These are phyloP conservation scores for Mus caroli DNA, from an alignment of 2,797 vertebrate genomes.

Conservation along the genomic window DNA sequence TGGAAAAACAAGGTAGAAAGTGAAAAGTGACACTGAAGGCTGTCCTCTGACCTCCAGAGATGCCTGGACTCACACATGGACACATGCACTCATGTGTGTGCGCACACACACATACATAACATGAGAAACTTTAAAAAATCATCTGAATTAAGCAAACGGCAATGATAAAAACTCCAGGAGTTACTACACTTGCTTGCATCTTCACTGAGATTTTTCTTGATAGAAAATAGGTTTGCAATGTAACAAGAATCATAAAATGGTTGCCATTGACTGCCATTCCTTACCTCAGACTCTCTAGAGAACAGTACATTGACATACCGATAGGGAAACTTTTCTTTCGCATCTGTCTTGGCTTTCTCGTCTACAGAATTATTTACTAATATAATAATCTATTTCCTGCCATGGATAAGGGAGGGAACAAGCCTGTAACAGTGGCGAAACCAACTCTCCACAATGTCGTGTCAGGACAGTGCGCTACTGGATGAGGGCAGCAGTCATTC, in stretches of 20 bases:
- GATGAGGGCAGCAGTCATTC: background rate
- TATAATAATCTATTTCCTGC: background rate
- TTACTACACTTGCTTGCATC: background rate
- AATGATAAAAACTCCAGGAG: conserved; percentile 31
- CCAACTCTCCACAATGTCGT: background rate
- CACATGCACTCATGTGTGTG: background rate
- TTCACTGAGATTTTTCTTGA: conserved; percentile 24
- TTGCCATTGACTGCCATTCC: background rate
- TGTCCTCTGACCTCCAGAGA: background rate
- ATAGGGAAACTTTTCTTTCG: conserved; percentile 35
- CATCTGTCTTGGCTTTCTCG: background rate
- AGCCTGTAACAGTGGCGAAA: background rate
- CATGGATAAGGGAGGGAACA: conserved; percentile 19
- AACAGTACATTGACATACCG: background rate
- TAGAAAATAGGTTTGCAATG: conserved; percentile 37
- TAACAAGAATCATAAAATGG: conserved; percentile 51
- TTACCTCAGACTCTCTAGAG: background rate
- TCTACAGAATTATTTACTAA: conserved; percentile 35
- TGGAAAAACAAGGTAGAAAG: background rate
- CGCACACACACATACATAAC: background rate
- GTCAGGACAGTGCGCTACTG: background rate
- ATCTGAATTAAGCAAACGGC: conserved; percentile 49
- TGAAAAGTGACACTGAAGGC: too few species aligned
- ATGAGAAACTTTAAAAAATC: background rate
- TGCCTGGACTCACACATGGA: too few species aligned